These are phyloP conservation scores for Halisarca cf. caerulea DNA, from an alignment of 37 sponge, comb jelly and placozoan species.

Conservation along the genomic window DNA sequence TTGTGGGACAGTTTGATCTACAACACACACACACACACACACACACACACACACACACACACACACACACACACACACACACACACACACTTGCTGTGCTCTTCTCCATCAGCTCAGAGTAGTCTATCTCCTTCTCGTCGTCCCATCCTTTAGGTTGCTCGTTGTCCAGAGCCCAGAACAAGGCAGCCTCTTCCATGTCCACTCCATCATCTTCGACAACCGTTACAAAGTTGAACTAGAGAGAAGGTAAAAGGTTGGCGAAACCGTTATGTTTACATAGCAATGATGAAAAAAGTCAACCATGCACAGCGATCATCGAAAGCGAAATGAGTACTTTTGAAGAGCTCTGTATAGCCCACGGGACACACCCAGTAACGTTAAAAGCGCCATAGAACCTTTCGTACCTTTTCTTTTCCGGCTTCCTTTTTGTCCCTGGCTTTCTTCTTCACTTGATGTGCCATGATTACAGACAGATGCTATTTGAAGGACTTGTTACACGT, in stretches of 20 bases:
- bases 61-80: constrained; percentile 21
- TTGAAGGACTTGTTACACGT: no score
- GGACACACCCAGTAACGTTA: no score
- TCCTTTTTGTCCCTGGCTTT: no score
- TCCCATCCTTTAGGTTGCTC: constrained; percentile 61
- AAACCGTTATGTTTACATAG: not conserved
- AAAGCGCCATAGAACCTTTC: no score
- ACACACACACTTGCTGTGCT: constrained; percentile 17
- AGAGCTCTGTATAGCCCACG: no score
- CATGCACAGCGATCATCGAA: no score
- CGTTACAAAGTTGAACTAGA: constrained; percentile 26
- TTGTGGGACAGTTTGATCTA: no score
- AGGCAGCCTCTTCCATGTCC: constrained; percentile 40
- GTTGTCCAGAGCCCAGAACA: constrained; percentile 68
- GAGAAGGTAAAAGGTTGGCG: not conserved
- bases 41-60: constrained; percentile 1
- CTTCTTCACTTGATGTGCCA: no score
- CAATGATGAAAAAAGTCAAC: not conserved
- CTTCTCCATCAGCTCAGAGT: constrained; percentile 36
- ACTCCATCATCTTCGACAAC: constrained; percentile 9
- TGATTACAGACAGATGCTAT: no score
- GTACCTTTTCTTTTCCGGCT: no score
- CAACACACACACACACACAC: constrained; percentile 8
- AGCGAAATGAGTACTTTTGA: no score
- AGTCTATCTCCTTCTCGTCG: constrained; percentile 72